Evolutionary conservation across 2,113 vertebrate species (phyloP).

Genomic region (Dipodomys ordii): DNA sequence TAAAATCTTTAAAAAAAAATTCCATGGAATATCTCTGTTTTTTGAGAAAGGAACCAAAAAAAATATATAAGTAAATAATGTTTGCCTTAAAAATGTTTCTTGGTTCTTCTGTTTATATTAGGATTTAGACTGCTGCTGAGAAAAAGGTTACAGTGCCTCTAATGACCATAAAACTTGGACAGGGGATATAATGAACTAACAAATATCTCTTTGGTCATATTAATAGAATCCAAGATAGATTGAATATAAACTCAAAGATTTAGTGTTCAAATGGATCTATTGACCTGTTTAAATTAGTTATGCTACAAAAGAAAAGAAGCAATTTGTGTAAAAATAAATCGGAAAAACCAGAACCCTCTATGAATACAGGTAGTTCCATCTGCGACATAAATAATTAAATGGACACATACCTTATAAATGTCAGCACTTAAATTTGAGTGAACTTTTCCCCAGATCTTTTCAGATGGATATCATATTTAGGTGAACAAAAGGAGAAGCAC

Average conservation of each 20-base stretch:
- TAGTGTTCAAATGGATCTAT: conserved; percentile 27
- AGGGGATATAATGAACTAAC: neutral
- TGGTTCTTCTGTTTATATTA: neutral
- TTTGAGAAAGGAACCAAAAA: neutral
- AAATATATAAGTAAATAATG: conserved; percentile 38
- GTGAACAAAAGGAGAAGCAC: conserved; percentile 38
- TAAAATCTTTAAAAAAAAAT: neutral
- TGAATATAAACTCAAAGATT: conserved; percentile 41
- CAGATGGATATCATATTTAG: conserved; percentile 5
- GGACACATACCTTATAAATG: conserved; percentile 12
- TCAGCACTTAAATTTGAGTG: conserved; percentile 34
- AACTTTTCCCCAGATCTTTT: conserved; percentile 50
- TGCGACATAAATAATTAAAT: conserved; percentile 58
- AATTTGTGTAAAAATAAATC: conserved; percentile 34
- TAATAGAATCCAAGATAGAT: conserved; percentile 41
- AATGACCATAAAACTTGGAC: neutral
- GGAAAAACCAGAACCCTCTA: conserved; percentile 37
- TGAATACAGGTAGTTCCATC: conserved; percentile 22
- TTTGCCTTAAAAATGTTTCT: conserved; percentile 25
- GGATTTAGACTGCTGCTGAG: neutral
- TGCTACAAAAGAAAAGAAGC: conserved; percentile 45
- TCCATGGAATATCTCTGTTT: neutral
- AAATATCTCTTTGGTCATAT: conserved; percentile 33
- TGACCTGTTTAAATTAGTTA: conserved; percentile 54
- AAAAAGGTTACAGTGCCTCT: neutral